phyloP scores from a whole-genome alignment of 2,113 vertebrate species.

The Oncorhynchus masou region DNA sequence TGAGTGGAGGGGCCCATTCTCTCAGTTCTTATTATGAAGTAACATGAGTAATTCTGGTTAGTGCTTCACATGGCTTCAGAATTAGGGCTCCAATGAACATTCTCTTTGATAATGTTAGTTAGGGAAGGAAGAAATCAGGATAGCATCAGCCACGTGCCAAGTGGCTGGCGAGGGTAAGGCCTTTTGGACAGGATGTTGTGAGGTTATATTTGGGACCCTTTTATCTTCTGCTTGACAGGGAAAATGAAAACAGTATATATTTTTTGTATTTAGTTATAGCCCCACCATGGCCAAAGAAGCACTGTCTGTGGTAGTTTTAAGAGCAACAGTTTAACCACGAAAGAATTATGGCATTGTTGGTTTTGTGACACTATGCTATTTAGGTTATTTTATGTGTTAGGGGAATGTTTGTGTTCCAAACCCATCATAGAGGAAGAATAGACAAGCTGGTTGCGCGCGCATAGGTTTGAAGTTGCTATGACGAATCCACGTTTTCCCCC shows the following conservation, averaged over 20 bases:
- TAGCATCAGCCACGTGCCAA: conserved; percentile 37
- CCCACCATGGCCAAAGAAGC: conserved; percentile 35
- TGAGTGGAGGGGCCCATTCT: conserved; percentile 4
- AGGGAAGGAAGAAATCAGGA: conserved; percentile 28
- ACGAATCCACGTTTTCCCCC: background rate
- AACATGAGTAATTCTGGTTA: conserved; percentile 11
- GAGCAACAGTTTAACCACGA: too few relatives aligned
- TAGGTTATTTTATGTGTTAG: background rate
- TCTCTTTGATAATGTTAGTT: conserved; percentile 17
- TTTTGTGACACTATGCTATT: conserved; percentile 46
- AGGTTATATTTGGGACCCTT: conserved; percentile 57
- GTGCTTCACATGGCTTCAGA: background rate
- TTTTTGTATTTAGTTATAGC: conserved; percentile 64
- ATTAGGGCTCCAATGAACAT: background rate
- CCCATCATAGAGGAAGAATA: conserved; percentile 17
- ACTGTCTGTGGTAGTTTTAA: conserved; percentile 35
- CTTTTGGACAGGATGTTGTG: conserved; percentile 28
- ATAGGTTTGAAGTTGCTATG: conserved; percentile 11
- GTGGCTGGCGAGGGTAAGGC: conserved; percentile 30
- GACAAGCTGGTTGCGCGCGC: conserved; percentile 13
- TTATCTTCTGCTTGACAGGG: conserved; percentile 48
- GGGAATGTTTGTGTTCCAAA: background rate
- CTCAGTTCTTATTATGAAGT: conserved; percentile 11
- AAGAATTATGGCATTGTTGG: conserved; percentile 49
- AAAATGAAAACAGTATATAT: conserved; percentile 26